Evolutionary conservation across 2,888 invertebrate genomes (phyloP).

Genomic region (Yponomeuta cagnagella): DNA sequence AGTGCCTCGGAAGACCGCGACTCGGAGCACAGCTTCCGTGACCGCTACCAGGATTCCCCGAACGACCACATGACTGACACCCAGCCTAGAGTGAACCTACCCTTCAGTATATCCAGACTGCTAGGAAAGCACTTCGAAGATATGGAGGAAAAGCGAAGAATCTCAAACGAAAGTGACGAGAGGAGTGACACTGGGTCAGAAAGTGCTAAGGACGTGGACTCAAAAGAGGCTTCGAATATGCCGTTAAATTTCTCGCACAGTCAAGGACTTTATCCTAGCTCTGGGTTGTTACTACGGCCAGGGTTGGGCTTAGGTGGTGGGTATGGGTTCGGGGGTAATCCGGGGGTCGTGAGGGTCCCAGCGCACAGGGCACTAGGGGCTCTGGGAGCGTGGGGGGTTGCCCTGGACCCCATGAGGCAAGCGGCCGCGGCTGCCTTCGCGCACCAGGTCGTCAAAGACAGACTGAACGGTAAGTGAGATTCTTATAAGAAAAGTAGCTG

Average conservation of each 20-base stretch:
- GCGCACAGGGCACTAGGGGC: slow-evolving; percentile 81
- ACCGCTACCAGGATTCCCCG: slow-evolving; percentile 64
- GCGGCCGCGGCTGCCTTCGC: slow-evolving; percentile 84
- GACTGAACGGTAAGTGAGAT: slow-evolving; percentile 82
- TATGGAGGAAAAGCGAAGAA: slow-evolving; percentile 65
- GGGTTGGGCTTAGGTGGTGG: slow-evolving; percentile 68
- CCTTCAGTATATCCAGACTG: slow-evolving; percentile 88
- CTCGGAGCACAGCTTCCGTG: slow-evolving; percentile 74
- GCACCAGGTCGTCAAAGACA: slow-evolving; percentile 88
- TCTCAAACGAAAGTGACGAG: slow-evolving; percentile 69
- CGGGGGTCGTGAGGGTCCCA: slow-evolving; percentile 88
- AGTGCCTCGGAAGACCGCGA: slow-evolving; percentile 74
- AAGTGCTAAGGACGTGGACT: slow-evolving; percentile 59
- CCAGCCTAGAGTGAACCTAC: slow-evolving; percentile 76
- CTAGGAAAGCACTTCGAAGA: slow-evolving; percentile 85
- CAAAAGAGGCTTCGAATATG: slow-evolving; percentile 49
- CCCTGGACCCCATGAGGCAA: slow-evolving; percentile 78
- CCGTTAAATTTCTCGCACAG: slow-evolving; percentile 62
- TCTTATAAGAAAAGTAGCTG: not conserved
- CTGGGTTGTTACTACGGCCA: slow-evolving; percentile 58
- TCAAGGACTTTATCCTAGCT: slow-evolving; percentile 59
- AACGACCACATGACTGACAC: slow-evolving; percentile 69
- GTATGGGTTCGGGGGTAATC: slow-evolving; percentile 77
- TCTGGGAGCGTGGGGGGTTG: slow-evolving; percentile 74
- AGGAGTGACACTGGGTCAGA: slow-evolving; percentile 72